These are phyloP conservation scores for Lytechinus variegatus DNA, from an alignment of 35 echinoderm and acorn worm species.

Conservation along the genomic window DNA sequence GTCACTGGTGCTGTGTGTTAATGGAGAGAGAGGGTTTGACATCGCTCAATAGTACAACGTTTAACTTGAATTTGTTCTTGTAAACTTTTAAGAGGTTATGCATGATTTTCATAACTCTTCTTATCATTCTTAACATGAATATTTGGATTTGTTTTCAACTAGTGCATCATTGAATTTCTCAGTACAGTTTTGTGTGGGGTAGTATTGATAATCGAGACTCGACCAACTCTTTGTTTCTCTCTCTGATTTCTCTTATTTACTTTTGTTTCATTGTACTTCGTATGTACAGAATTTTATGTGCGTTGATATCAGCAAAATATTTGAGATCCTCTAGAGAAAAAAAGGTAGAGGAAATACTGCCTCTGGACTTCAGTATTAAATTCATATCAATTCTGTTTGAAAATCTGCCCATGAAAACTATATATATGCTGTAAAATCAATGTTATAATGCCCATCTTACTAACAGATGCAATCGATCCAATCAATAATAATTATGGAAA, in stretches of 20 bases:
- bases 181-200: background rate
- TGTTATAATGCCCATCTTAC: too few relatives aligned
- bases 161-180: background rate
- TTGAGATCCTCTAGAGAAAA: background rate
- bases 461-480: too few relatives aligned
- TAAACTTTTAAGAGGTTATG: background rate
- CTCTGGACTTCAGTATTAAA: background rate
- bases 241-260: background rate
- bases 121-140: background rate
- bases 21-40: background rate
- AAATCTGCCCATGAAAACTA: background rate
- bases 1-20: slow-evolving; percentile 26
- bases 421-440: background rate
- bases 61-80: background rate
- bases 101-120: slow-evolving; percentile 1
- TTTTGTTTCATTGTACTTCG: background rate
- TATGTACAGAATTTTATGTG: background rate
- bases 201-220: background rate
- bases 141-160: background rate
- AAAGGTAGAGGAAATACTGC: background rate
- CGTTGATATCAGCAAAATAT: background rate
- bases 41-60: background rate
- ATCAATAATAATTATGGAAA: too few relatives aligned
- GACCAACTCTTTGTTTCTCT: background rate
- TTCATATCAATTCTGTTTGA: background rate